phyloP scores from a whole-genome alignment of 35 echinoderm and acorn worm genomes.

The Amphiura filiformis region DNA sequence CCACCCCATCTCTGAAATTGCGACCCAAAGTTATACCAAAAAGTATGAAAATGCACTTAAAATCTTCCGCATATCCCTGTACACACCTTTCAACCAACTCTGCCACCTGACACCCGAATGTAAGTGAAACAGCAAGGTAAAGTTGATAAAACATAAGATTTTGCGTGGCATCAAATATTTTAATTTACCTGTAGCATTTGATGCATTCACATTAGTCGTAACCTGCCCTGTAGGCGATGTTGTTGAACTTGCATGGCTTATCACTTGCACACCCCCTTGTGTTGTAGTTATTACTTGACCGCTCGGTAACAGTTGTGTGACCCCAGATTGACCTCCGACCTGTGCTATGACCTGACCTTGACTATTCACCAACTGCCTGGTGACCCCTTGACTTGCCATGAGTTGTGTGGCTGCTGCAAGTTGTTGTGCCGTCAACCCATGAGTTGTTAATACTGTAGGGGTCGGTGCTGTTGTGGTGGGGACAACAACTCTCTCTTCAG shows the following conservation, averaged over 20 bases:
- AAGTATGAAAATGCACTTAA: no score
- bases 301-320: not conserved
- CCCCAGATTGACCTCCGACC: not conserved
- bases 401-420: constrained; percentile 26
- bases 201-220: not conserved
- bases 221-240: constrained; percentile 3
- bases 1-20: no score
- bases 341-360: constrained; percentile 30
- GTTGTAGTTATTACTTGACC: constrained; percentile 21
- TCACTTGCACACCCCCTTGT: constrained; percentile 11
- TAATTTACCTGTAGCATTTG: not conserved
- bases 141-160: no score
- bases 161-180: no score
- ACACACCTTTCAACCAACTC: no score
- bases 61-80: no score
- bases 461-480: not conserved
- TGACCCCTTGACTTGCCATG: constrained; percentile 20
- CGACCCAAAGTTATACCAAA: no score
- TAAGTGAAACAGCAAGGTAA: no score
- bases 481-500: not conserved
- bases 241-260: not conserved
- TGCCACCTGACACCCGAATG: no score
- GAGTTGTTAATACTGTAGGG: constrained; percentile 18
- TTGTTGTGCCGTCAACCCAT: constrained; percentile 24
- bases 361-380: constrained; percentile 29